Evolutionary conservation across 2,113 vertebrate genomes (phyloP), one percentile per base, ranked within the genome.

Genomic region (Ceuthmochares aereus): DNA sequence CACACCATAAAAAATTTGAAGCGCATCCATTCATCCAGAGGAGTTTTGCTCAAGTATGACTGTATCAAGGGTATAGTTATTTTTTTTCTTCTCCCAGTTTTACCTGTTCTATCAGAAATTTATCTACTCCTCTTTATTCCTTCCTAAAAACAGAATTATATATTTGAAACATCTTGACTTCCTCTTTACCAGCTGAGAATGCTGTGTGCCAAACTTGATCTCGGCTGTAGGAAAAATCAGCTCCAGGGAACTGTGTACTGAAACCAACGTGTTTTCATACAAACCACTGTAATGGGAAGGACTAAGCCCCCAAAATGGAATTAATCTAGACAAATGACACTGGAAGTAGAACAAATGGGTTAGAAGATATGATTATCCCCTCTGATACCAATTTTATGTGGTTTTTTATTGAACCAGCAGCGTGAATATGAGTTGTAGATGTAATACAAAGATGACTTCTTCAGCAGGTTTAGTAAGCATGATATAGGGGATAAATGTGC

Each of bases 1-100:
- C 32, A 73, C 0, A 2, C 5, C 32, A 89, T 27, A 78, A 86
- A 94, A 97, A 96, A 90, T 70, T 4, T 91, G 78, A 93, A 72
- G 49, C 52, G 45, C 6, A 16, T 64, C 75, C 60, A 54, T 81
- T 90, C 47, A 75, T 13, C 58, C 5, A 78, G 40, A 85, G 29
- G 43, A 93, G 68, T 43, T 89, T 75, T 89, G 92, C 66, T 95
- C 86, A 59, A 87, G 93, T 68, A 93, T 18, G 66, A 93, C 83
- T 60, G 73, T 10, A 69, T 42, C 29, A 79, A 95, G 16, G 4
- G 12, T 3, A 56, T 75, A 15, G 15, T 21, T 40, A 66, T 73
- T 27, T 17, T 20, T 87, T 80, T 84, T 15, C 10, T 51, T 88
- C 52, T 92, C 60, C 11, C 69, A 91, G 37, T 56, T 78, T 88